Percentiles rank a stretch among this genome's conserved stretches.
phyloP scores from a whole-genome alignment of 2,797 vertebrate genomes.

The Gobio occitaniae region DNA sequence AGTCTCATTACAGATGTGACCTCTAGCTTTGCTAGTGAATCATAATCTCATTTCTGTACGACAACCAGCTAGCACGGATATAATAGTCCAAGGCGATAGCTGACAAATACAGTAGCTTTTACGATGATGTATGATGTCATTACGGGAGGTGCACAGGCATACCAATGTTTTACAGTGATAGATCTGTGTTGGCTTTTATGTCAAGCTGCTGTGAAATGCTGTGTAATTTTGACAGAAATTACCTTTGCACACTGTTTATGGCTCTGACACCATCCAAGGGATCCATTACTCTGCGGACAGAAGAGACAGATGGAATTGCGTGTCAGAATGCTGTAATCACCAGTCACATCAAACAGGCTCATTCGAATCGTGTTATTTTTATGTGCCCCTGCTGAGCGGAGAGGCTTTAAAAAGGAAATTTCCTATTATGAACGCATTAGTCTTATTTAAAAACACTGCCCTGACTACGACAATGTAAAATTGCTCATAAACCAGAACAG shows the following conservation, averaged over 20 bases:
- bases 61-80: constrained; percentile 42
- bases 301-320: constrained; percentile 48
- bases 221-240: constrained; percentile 63
- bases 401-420: constrained; percentile 37
- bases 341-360: constrained; percentile 32
- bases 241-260: constrained; percentile 94
- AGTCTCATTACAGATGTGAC: constrained; percentile 52
- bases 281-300: constrained; percentile 84
- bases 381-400: constrained; percentile 26
- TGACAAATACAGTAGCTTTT: constrained; percentile 46
- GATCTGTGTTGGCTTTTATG: constrained; percentile 48
- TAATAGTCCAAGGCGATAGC: constrained; percentile 54
- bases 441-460: constrained; percentile 27
- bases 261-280: constrained; percentile 88
- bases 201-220: constrained; percentile 51
- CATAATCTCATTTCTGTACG: constrained; percentile 48
- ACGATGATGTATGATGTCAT: constrained; percentile 67
- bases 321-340: constrained; percentile 45
- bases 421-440: constrained; percentile 20
- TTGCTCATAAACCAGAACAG: constrained; percentile 15
- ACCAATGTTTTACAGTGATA: constrained; percentile 56
- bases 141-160: constrained; percentile 52
- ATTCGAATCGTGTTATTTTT: constrained; percentile 39
- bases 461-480: constrained; percentile 12
- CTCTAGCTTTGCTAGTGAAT: constrained; percentile 52